Base-by-base conservation (phyloP, 1,140 invertebrate species). In the Agrilus planipennis region DNA sequence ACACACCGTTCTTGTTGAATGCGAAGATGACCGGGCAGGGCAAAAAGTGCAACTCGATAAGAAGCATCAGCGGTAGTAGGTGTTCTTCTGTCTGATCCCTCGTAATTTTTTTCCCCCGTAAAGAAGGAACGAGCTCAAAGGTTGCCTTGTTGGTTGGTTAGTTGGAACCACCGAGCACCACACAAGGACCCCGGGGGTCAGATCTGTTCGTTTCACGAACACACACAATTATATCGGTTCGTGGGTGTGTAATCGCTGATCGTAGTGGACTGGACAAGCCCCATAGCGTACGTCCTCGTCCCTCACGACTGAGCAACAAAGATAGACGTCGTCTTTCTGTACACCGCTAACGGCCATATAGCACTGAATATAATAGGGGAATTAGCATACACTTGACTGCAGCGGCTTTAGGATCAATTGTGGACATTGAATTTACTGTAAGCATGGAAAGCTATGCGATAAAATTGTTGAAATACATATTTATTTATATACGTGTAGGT, bases 281-380 rank as follows among this genome's bases (percentile, higher is more conserved):
- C 30, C 36, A 34, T 29, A 30, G 34, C 28, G 12, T 39, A 27
- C 34, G 27, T 47, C 46, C 36, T 44, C 41, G 28, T 49, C 36
- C n/a, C 18, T 16, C 10, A 12, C 4, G 4, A 4, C 28, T 16
- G 2, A 29, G 6, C 11, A 17, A 21, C 38, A 25, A 12, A 27
- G 25, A 21, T 34, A 17, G 28, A 3, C n/a, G 20, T 20, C n/a
- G 20, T 9, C 22, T 17, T 14, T 28, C 16, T 16, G 42, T 44
- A n/a, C 39, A 15, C 27, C 32, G 21, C 28, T 44, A 37, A 42
- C 34, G 27, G 25, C 46, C 57, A 58, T 58, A 61, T 58, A 57
- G 55, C 56, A 59, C 58, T 58, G 58, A 55, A 57, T 57, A 58
- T 61, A 61, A 61, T 60, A 54, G 57, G 55, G 51, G 50, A 58